Base-by-base conservation (phyloP, 92 coral and sea anemone genomes). In the Epizoanthus ramosus region DNA sequence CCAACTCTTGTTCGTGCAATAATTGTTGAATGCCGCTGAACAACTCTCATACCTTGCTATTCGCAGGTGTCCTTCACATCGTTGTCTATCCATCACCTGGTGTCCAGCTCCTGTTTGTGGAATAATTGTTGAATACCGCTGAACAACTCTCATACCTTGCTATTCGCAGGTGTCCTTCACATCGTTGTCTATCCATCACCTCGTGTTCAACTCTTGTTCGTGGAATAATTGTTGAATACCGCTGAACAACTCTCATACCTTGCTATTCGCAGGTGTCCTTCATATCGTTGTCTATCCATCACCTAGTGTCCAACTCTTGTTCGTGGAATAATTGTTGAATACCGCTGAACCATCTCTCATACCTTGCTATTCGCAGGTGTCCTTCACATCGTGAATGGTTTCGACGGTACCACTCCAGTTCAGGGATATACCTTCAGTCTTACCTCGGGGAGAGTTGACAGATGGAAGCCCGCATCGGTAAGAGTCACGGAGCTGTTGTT, bases 381-480 rank as follows among this genome's bases (percentile, higher is more conserved):
- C 3, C 92, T 95, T 14, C 92, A 91, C 59, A 93, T 91, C 6
- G 92, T 95, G 2, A 93, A 93, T 80, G 95, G 95, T 52, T 76
- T 87, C 16, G 70, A 88, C 28, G 58, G 61, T 4, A 43, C 74
- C 16, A 75, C 91, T 25, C 79, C 37, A 60, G 73, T 93, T 71
- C 84, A 75, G 80, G 98, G 98, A 5, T 93, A 63, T 66, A 92
- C 98, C 12, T 87, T 81, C 83, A 87, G 83, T 60, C 68, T 90
- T 24, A 63, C 72, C 75, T 37, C 13, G 8, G 75, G 68, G 52
- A 68, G 59, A 68, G 85, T 87, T 43, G 95, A 95, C 73, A 63
- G 75, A 16, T 95, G 98, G 98, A 79, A 23, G 12, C 97, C 98
- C 83, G 56, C 47, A 25, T 81, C 80, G 92, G 98, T 95, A 60